These are phyloP conservation scores for Premnoplex brunnescens DNA, from an alignment of 2,797 vertebrate species.

Conservation along the genomic window DNA sequence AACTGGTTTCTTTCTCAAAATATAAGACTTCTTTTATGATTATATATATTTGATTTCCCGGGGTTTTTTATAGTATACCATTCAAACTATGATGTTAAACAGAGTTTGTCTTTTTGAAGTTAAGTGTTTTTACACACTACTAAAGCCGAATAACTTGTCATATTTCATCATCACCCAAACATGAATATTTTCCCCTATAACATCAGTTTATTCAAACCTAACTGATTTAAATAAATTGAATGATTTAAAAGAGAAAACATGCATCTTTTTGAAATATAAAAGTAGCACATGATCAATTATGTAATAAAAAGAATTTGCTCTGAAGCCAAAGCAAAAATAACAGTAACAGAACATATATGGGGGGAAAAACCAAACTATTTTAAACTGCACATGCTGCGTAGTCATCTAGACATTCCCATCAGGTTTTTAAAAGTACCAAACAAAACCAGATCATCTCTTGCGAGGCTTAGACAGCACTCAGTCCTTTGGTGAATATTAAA, in stretches of 20 bases:
- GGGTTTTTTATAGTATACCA: not conserved
- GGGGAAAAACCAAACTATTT: not conserved
- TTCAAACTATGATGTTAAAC: not conserved
- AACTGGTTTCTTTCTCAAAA: not conserved
- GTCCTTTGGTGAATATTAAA: not conserved
- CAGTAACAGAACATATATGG: constrained; percentile 38
- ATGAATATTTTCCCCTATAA: not conserved
- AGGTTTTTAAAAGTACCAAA: constrained; percentile 29
- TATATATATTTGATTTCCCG: not conserved
- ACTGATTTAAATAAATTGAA: not conserved
- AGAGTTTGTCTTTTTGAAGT: not conserved
- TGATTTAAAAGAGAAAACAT: not conserved
- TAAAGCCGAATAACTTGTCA: not conserved
- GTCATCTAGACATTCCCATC: constrained; percentile 29
- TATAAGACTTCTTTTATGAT: not conserved
- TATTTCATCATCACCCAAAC: not conserved
- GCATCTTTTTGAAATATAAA: constrained; percentile 49
- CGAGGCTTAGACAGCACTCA: not conserved
- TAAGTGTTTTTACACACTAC: not conserved
- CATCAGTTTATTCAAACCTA: not conserved
- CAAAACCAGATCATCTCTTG: not conserved
- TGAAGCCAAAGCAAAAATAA: constrained; percentile 59
- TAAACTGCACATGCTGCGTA: constrained; percentile 31
- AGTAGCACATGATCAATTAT: constrained; percentile 44
- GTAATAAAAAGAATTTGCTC: constrained; percentile 51